phyloP scores from a whole-genome alignment of 2,888 invertebrate species.

The Hypomecis atomaria region DNA sequence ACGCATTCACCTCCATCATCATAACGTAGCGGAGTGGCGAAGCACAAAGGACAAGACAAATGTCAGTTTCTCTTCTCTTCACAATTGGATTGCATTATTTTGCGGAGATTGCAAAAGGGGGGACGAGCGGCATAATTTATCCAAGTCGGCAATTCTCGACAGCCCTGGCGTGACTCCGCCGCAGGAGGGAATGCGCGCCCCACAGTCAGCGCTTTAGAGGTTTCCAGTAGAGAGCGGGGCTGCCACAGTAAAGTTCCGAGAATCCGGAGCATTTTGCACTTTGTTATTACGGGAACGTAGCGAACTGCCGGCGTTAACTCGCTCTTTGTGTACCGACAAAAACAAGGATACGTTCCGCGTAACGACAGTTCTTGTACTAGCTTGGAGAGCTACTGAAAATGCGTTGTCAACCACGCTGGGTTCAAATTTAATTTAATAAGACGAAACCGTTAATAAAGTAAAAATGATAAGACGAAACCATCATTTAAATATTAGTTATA shows the following conservation, averaged over 20 bases:
- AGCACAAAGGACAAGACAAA: conserved; percentile 68
- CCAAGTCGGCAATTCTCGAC: conserved; percentile 77
- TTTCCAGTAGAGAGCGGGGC: conserved; percentile 68
- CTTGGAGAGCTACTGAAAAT: conserved; percentile 13
- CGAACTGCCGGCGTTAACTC: conserved; percentile 68
- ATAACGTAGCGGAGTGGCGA: conserved; percentile 51
- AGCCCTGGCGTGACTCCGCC: conserved; percentile 73
- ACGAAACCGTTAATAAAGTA: no score
- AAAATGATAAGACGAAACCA: no score
- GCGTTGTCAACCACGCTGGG: not conserved
- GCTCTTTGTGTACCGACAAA: conserved; percentile 69
- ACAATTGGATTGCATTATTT: conserved; percentile 78
- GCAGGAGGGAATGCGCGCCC: conserved; percentile 74
- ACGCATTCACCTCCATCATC: conserved; percentile 40
- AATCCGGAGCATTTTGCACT: conserved; percentile 80
- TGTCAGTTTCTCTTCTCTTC: conserved; percentile 67
- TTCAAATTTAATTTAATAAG: not conserved
- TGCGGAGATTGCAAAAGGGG: conserved; percentile 75
- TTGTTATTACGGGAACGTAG: conserved; percentile 73
- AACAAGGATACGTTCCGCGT: conserved; percentile 53
- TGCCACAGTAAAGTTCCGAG: conserved; percentile 76
- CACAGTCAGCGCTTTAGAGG: conserved; percentile 80
- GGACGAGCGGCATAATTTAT: conserved; percentile 76
- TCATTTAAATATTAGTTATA: no score
- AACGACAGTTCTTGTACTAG: conserved; percentile 28